Evolutionary conservation across 2,113 vertebrate species (phyloP).

Genomic region (Poecilia latipinna): DNA sequence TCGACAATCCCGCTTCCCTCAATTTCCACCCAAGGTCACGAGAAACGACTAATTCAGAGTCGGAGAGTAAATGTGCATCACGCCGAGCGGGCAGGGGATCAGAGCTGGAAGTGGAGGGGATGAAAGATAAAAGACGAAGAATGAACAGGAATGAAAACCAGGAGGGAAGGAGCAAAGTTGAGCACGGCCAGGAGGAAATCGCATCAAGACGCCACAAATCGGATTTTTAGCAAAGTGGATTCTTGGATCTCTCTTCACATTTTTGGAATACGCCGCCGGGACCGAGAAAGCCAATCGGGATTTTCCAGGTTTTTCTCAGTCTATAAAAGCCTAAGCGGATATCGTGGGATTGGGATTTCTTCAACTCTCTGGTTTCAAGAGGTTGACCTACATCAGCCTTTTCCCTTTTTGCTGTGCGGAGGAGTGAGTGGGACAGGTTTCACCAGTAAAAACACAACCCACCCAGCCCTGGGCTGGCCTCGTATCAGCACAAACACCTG

Average conservation of each 20-base stretch:
- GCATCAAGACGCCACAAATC: constrained; percentile 42
- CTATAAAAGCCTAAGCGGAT: constrained; percentile 66
- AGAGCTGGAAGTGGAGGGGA: constrained; percentile 20
- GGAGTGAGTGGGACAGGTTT: constrained; percentile 56
- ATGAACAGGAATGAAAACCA: not conserved
- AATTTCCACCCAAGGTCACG: constrained; percentile 65
- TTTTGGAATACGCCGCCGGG: constrained; percentile 55
- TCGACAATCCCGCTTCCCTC: constrained; percentile 8
- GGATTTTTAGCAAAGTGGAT: constrained; percentile 68
- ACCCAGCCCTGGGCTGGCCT: constrained; percentile 11
- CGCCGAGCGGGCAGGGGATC: constrained; percentile 27
- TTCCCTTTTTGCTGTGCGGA: constrained; percentile 55
- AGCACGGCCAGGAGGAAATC: constrained; percentile 44
- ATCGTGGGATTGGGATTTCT: constrained; percentile 62
- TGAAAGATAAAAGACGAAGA: constrained; percentile 1
- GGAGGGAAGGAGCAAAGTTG: not conserved
- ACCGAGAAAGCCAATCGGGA: constrained; percentile 55
- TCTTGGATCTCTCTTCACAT: constrained; percentile 50
- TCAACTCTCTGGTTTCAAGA: constrained; percentile 43
- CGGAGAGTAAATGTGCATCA: constrained; percentile 10
- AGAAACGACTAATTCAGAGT: constrained; percentile 18
- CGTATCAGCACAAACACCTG: constrained; percentile 59
- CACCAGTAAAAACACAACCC: constrained; percentile 21
- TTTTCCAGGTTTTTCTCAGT: constrained; percentile 66
- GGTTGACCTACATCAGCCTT: constrained; percentile 58